Evolutionary conservation across 1,140 invertebrate genomes (phyloP).

Genomic region (Heliconius eleuchia): DNA sequence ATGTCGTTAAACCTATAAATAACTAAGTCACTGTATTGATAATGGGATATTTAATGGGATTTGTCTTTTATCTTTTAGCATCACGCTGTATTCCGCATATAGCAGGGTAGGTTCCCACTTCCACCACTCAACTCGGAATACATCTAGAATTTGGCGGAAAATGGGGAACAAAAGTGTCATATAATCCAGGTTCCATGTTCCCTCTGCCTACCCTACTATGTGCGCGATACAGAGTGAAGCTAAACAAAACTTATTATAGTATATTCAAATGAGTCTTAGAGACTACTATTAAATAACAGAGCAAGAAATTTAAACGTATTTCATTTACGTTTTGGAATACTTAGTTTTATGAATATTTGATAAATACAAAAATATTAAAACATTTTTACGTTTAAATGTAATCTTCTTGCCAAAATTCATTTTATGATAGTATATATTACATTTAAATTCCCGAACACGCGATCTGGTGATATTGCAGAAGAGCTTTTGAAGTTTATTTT

Average conservation of each 20-base stretch:
- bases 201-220: no score
- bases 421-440: background rate
- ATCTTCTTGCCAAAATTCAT: background rate
- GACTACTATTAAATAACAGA: background rate
- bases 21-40: background rate
- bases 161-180: no score
- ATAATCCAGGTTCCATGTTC: no score
- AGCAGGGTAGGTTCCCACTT: no score
- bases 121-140: no score
- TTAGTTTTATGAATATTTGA: background rate
- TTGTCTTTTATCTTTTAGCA: background rate
- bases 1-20: constrained; percentile 8
- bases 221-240: no score
- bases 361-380: background rate
- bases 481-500: background rate
- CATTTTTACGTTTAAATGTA: background rate
- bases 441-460: constrained; percentile 3
- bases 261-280: no score
- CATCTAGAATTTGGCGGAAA: no score
- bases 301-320: background rate
- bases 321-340: background rate
- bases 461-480: background rate
- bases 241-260: no score
- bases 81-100: no score
- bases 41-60: background rate